Evolutionary conservation across 1,140 invertebrate genomes (phyloP), one percentile per base, ranked within the genome.

Genomic region (Bombus polaris): DNA sequence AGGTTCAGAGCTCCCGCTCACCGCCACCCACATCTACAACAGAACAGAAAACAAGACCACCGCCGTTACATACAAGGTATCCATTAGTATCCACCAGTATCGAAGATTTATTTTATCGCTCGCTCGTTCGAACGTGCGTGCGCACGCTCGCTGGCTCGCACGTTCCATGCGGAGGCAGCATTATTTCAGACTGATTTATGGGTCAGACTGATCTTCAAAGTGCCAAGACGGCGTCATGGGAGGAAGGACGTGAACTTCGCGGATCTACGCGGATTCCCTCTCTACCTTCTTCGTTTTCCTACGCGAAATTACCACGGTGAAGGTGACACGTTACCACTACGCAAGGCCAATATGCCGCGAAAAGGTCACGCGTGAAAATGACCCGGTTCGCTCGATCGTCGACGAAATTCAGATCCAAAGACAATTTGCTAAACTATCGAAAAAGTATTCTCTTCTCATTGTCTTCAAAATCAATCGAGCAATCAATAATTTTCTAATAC

Each of bases 21-120:
- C 95, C 95, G 95, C 95, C 95, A 95, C 95, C 95, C 95, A 95
- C 95, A 95, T 95, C 95, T 95, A 95, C 94, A 95, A 95, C 95
- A 95, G 94, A 95, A 95, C 93, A 95, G 94, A 95, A 95, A 95
- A 95, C 94, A 95, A 95, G 94, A 95, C 94, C 95, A 95, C 94
- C 94, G 94, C 94, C 93, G 95, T 95, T 95, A 95, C 94, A 95
- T 93, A 95, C 93, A 95, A 95, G 93, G 92, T 95, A 95, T 95
- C 94, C 93, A 95, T 95, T 95, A 94, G 94, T 94, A 93, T 93
- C 93, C 93, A 93, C 93, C 93, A 92, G 90, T 91, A 91, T 93
- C 88, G 89, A 92, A 94, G 92, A 94, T 94, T 94, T 93, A 94
- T 93, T 93, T 92, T 93, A 91, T 91, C 88, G 88, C 88, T 90